Evolutionary conservation across 2,113 vertebrate species (phyloP), one percentile per base, ranked within the genome.

Genomic region (Gobio gobio): DNA sequence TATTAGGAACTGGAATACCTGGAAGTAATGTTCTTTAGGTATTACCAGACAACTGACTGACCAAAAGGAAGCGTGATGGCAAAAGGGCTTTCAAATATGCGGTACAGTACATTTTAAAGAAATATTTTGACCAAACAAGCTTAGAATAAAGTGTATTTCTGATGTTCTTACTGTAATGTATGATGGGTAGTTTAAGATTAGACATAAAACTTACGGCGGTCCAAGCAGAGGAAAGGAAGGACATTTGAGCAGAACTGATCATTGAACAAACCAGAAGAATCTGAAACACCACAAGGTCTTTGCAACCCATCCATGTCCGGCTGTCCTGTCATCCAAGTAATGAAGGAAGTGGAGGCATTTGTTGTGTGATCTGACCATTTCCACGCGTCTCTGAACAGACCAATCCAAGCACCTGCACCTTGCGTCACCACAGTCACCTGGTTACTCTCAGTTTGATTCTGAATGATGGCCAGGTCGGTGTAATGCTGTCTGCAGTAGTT

Each of bases 351-450:
- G 14, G 76, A 64, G 29, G 40, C 66, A 2, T 43, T 73, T 10
- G 63, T 47, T 4, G 49, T 5, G n/a, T n/a, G n/a, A 20, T 87
- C 74, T 40, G 82, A 79, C 86, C 86, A 87, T 29, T 74, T 87
- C 86, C 86, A 87, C 1, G 22, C 40, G n/a, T 80, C 66, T 64
- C 86, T 74, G 33, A n/a, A 74, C 22, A 84, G 54, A 29, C 86
- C 86, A 2, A 87, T 54, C 86, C 86, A 87, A 13, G 22, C 4
- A 3, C 0, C 1, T 29, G 0, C 1, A 4, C 22, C 3, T 1
- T 2, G 9, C 9, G 10, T n/a, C 8, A 63, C 10, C 29, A 12
- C 0, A 3, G 4, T 1, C 20, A 87, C 0, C 29, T 56, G 0
- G 0, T 43, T 6, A 10, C 66, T 80, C 12, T 84, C 76, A 5